Base-by-base conservation (phyloP, 2,888 invertebrate species). In the Cephus nigrinus region DNA sequence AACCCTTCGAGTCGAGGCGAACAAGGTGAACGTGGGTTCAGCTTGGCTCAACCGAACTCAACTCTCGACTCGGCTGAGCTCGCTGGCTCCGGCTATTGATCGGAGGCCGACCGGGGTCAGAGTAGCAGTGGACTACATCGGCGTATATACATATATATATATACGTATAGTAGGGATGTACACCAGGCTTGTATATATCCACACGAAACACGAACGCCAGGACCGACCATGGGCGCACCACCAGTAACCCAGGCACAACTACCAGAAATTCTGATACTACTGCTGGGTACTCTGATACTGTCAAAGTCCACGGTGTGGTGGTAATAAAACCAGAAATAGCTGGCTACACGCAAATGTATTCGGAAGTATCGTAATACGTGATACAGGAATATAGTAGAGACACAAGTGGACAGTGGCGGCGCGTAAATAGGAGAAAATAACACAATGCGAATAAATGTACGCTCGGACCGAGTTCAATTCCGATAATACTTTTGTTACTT, bases 91-190 rank as follows among this genome's bases (percentile, higher is more conserved):
- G 86, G 90, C 89, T 91, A 91, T 91, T 91, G 90, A 91, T 90
- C 90, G 91, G 88, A 87, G 89, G 88, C 89, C 89, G 89, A 90
- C 88, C 90, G 90, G 91, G 90, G 90, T 91, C 90, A 90, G 88
- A 88, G 87, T 87, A 87, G 87, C 88, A 88, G 89, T 88, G 89
- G 89, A 88, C 90, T 90, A 90, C 89, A 89, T 88, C 84, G 86
- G 86, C 87, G 15, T 9, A 73, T 79, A 78, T 69, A 78, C 31
- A 74, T 76, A 40, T 69, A 71, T 30, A 71, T 30, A 30, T 76
- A 76, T 32, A 55, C 78, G 69, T 76, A 71, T 80, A 74, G 71
- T 71, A 2, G 31, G 71, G 32, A 71, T 71, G 71, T 71, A 71
- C 33, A 31, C 31, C 71, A 33, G 15, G 33, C 31, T 32, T 71